Base-by-base conservation (phyloP, 2,113 vertebrate genomes). In the Mellivora capensis region DNA sequence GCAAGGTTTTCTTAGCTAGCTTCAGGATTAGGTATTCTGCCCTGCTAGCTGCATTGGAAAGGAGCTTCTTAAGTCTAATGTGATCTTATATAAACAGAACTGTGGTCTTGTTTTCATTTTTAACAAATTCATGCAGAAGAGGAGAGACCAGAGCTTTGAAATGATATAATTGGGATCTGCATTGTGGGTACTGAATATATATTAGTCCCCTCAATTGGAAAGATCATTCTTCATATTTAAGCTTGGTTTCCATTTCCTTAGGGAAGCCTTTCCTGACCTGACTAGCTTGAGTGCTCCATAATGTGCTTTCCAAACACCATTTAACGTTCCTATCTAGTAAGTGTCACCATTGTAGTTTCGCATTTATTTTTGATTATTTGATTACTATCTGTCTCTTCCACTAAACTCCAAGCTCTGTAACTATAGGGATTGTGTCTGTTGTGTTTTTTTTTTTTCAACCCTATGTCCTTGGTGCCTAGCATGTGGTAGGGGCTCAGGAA, bases 1-100 rank as follows among this genome's bases (percentile, higher is more conserved):
- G 39, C 14, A 76, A 0, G 0, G 3, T 42, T 44, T 97, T 96
- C 47, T 95, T 77, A 92, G 23, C 37, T 97, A 89, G 25, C 12
- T 97, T 96, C 25, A 85, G 34, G 47, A 89, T 94, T 92, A 81
- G 21, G 91, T 29, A 80, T 47, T 93, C 96, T 98, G 84, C 81
- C 37, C 44, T 98, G 82, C 42, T 98, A 96, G 91, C 94, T 98
- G 94, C 95, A 72, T 93, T 85, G 20, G n/a, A 54, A 71, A 94
- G 15, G 7, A 84, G 15, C 12, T 86, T 80, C 42, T 95, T 52
- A 94, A 59, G 4, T 71, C 27, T 39, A 20, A 0, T 31, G 54
- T 59, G 14, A 91, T 77, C 76, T 80, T 80, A 15, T 42, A 86
- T 37, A 27, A 37, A 23, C 31, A 10, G 29, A 67, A 7, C 3